Evolutionary conservation across 1,140 invertebrate species (phyloP).

Genomic region (Luehdorfia chinensis): DNA sequence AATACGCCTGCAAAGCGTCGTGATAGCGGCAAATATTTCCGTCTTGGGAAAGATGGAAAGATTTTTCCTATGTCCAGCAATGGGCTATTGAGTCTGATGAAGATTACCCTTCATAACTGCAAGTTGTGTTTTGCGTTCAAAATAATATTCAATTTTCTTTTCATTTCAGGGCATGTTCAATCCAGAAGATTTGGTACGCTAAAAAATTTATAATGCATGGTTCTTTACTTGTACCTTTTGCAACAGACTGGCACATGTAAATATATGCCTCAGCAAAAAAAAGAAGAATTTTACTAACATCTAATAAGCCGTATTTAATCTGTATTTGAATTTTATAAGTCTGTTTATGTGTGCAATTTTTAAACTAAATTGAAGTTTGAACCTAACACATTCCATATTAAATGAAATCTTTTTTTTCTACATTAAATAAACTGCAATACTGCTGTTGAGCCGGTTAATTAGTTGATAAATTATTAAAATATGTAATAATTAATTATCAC

Average conservation of each 20-base stretch:
- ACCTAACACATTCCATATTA: conserved; percentile 47
- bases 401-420: conserved; percentile 20
- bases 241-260: conserved; percentile 51
- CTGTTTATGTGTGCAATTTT: conserved; percentile 54
- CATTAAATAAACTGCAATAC: background rate
- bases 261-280: conserved; percentile 41
- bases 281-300: conserved; percentile 38
- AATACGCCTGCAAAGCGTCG: too few species aligned
- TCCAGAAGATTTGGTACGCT: conserved; percentile 84
- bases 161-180: conserved; percentile 91
- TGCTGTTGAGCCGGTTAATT: conserved; percentile 19
- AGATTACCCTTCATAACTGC: too few species aligned
- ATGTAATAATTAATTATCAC: conserved; percentile 28
- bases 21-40: too few species aligned
- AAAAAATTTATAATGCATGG: conserved; percentile 64
- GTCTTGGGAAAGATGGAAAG: too few species aligned
- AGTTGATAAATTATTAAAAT: conserved; percentile 32
- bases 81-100: too few species aligned
- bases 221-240: conserved; percentile 36
- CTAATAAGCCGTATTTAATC: conserved; percentile 23
- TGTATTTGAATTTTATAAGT: conserved; percentile 34
- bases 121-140: too few species aligned
- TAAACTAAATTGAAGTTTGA: conserved; percentile 27
- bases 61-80: too few species aligned
- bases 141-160: too few species aligned